A percentile compares a stretch with the other conserved stretches of the same genome.
Evolutionary conservation across 2,888 invertebrate genomes (phyloP).

Genomic region (Mimumesa dahlbomi): DNA sequence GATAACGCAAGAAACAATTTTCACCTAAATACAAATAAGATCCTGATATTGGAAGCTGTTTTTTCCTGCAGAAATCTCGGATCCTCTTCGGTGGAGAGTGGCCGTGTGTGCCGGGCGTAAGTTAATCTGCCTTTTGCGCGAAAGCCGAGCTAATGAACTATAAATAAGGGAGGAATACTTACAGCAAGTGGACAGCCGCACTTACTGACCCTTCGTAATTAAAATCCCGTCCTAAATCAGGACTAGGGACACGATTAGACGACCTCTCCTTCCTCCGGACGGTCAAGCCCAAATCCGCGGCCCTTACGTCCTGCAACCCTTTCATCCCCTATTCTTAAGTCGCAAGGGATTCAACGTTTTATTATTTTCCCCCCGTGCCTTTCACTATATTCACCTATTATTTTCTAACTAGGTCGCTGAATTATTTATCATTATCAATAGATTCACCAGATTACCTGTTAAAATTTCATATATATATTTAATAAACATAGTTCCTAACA

Average conservation of each 20-base stretch:
- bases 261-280: conserved; percentile 58
- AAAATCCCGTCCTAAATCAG: conserved; percentile 78
- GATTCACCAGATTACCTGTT: too few relatives aligned
- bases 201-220: conserved; percentile 77
- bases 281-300: conserved; percentile 62
- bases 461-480: too few relatives aligned
- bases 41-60: too few relatives aligned
- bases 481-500: too few relatives aligned
- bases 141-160: conserved; percentile 73
- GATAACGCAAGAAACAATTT: too few relatives aligned
- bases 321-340: conserved; percentile 42
- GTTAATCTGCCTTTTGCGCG: conserved; percentile 68
- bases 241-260: conserved; percentile 73
- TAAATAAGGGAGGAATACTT: conserved; percentile 73
- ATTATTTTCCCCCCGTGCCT: too few relatives aligned
- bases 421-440: too few relatives aligned
- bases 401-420: too few relatives aligned
- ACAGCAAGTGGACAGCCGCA: conserved; percentile 63
- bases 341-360: conserved; percentile 4
- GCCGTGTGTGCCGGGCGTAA: conserved; percentile 39
- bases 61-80: not conserved
- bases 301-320: conserved; percentile 51
- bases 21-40: too few relatives aligned
- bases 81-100: conserved; percentile 21
- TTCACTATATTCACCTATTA: too few relatives aligned